phyloP scores from a whole-genome alignment of 2,888 invertebrate species.

The Drosophila colorata region DNA sequence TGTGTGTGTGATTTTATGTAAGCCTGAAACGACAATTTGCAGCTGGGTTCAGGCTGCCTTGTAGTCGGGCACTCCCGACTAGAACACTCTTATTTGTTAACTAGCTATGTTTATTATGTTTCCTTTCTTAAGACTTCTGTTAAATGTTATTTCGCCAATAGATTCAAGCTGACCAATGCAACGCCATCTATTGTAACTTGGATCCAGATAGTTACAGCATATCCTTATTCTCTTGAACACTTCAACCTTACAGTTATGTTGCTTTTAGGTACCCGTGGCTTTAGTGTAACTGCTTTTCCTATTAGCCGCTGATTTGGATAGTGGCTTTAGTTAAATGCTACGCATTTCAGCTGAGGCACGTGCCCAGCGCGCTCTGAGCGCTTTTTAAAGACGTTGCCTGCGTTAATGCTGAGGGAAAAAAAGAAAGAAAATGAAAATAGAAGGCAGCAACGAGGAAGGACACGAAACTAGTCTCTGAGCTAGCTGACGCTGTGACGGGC shows the following conservation, averaged over 20 bases:
- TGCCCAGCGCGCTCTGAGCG: slow-evolving; percentile 58
- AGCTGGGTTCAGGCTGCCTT: too few species aligned
- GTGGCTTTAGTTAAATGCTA: slow-evolving; percentile 75
- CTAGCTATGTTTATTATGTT: too few species aligned
- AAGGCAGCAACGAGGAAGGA: slow-evolving; percentile 15
- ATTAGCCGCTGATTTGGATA: slow-evolving; percentile 77
- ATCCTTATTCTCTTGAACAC: slow-evolving; percentile 15
- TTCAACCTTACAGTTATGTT: slow-evolving; percentile 22
- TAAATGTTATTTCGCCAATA: too few species aligned
- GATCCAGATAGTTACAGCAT: slow-evolving; percentile 2
- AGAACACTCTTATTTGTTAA: too few species aligned
- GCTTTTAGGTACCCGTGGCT: slow-evolving; percentile 4
- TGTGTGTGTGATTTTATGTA: too few species aligned
- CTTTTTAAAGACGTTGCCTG: slow-evolving; percentile 61
- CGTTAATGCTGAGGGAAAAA: slow-evolving; percentile 13
- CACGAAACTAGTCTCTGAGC: slow-evolving; percentile 64
- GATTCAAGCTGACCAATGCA: not conserved
- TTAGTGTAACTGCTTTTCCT: slow-evolving; percentile 45
- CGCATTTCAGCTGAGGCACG: slow-evolving; percentile 64
- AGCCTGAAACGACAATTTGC: too few species aligned
- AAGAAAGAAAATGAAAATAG: slow-evolving; percentile 19
- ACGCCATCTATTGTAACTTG: slow-evolving; percentile 2
- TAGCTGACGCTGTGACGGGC: slow-evolving; percentile 73
- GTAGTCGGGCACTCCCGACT: too few species aligned
- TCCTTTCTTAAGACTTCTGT: too few species aligned